Conservation (phyloP, 64 coral and sea anemone genomes). For the Stichodactyla helianthus region DNA sequence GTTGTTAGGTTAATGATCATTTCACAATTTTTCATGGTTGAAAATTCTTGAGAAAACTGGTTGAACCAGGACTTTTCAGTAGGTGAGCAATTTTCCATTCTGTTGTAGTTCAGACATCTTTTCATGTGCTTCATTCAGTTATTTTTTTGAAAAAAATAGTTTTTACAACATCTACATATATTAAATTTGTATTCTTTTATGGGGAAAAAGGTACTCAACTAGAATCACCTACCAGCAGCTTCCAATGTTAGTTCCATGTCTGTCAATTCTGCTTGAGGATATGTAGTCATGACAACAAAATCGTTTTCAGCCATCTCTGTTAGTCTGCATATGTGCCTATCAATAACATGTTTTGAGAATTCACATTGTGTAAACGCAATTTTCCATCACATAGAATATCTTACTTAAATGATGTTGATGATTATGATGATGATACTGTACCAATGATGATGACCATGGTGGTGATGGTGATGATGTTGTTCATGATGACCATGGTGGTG, state of each 20-base stretch:
- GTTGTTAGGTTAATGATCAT: background rate
- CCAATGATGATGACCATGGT: background rate
- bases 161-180: background rate
- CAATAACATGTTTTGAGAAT: background rate
- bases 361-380: background rate
- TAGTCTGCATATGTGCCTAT: background rate
- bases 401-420: background rate
- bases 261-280: constrained; percentile 45
- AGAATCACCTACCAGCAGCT: constrained; percentile 32
- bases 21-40: no score
- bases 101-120: no score
- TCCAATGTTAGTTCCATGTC: constrained; percentile 51
- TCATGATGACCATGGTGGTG: background rate
- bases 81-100: no score
- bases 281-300: constrained; percentile 51
- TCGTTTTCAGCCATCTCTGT: constrained; percentile 26
- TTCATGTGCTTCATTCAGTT: no score
- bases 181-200: background rate
- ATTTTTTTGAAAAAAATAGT: no score
- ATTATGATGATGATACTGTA: background rate
- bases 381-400: background rate
- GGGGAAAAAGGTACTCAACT: background rate
- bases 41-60: no score
- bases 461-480: background rate
- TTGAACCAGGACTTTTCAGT: no score